Base-by-base conservation (phyloP, 2,888 invertebrate species). In the Chaitophorus viminalis region DNA sequence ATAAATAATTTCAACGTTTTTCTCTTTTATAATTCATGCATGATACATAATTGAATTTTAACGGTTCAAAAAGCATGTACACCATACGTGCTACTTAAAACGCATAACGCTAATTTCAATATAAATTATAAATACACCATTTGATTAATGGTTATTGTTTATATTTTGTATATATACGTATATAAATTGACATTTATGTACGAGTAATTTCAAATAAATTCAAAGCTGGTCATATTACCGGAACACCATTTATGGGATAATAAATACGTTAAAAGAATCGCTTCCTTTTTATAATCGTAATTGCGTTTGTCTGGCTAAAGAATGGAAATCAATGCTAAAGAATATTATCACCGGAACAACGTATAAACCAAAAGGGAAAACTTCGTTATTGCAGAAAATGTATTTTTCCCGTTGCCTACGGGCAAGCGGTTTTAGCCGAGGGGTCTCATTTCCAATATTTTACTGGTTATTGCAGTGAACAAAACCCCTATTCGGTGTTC, bases 401-500 rank as follows among this genome's bases (percentile, higher is more conserved):
- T 81, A 79, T 87, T 87, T 86, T 74, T 65, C 60, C 60, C 31
- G 36, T 85, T 78, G 78, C 84, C 84, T 25, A 46, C 36, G 79
- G 78, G 86, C 39, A 74, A 29, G 79, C 39, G 86, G 60, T 74
- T 79, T 70, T 39, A 54, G 60, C 72, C 60, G 79, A 86, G 70
- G 86, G 86, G 86, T 79, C 29, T 74, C 18, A 33, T 72, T 46
- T 21, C 54, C 72, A 87, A 87, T 87, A 87, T 87, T 87, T 87
- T 60, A 87, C 60, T 72, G 86, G 78, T 74, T 87, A 87, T 87
- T 87, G 86, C 86, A 33, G 81, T 60, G 39, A 79, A 87, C 86
- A 87, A 86, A 86, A 87, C 72, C 74, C 85, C 79, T 33, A 74
- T 70, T 74, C 74, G 86, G 86, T 70, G 86, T 87, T 72, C 86